These are phyloP conservation scores for Eira barbara DNA, from an alignment of 2,113 vertebrate species.

Conservation along the genomic window DNA sequence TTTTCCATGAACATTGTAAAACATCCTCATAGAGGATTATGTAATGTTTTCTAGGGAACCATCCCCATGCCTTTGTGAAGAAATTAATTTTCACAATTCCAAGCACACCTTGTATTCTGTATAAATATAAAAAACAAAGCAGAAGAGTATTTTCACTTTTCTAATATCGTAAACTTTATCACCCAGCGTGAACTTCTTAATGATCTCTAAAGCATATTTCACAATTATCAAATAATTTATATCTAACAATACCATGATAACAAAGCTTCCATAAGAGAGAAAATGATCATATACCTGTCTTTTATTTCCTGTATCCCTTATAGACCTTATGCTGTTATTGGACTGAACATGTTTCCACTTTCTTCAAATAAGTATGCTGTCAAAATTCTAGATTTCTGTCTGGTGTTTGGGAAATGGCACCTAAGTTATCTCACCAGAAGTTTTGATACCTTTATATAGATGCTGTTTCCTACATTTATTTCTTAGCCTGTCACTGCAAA, in stretches of 20 bases:
- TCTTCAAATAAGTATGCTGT: slow-evolving; percentile 22
- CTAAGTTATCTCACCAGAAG: slow-evolving; percentile 65
- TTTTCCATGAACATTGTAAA: not conserved
- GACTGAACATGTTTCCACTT: slow-evolving; percentile 55
- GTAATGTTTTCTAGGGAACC: not conserved
- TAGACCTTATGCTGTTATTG: slow-evolving; percentile 58
- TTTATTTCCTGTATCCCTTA: slow-evolving; percentile 58
- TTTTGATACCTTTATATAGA: not conserved
- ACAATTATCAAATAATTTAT: slow-evolving; percentile 61
- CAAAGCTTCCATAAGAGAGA: slow-evolving; percentile 66
- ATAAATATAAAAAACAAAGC: not conserved
- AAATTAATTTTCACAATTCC: not conserved
- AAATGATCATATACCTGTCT: slow-evolving; percentile 70
- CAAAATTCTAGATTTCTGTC: slow-evolving; percentile 66
- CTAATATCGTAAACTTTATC: not conserved
- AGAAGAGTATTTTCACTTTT: not conserved
- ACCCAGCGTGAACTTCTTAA: not conserved
- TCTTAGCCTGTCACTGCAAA: slow-evolving; percentile 48
- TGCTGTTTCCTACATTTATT: slow-evolving; percentile 16
- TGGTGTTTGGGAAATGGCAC: slow-evolving; percentile 53
- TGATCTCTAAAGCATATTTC: slow-evolving; percentile 52
- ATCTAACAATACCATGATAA: slow-evolving; percentile 65
- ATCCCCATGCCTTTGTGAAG: not conserved
- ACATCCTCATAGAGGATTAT: not conserved
- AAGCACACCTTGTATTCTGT: not conserved